Evolutionary conservation across 2,888 invertebrate genomes (phyloP), one percentile per base, ranked within the genome.

Genomic region (Timema cristinae): DNA sequence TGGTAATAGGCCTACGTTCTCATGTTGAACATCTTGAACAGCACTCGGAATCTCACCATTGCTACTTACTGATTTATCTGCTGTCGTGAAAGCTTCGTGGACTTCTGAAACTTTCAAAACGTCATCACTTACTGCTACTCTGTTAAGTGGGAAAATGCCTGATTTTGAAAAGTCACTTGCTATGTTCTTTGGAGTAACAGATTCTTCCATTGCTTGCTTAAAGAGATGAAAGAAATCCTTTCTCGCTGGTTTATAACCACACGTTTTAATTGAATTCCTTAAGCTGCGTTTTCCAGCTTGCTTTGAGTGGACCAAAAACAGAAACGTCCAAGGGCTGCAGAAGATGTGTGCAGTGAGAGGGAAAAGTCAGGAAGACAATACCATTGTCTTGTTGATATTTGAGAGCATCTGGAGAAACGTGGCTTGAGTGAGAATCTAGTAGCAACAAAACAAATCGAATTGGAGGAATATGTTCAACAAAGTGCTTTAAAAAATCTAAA

Each of bases 221-320:
- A 66, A 66, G 47, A 66, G 16, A 8, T 10, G 66, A 15, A 66
- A 8, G 47, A 66, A 32, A 47, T 66, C 66, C 32, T 32, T 32
- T 32, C 1, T 32, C 32, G 66, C 49, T 7, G 66, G 66, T 49
- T 66, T 66, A n/a, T 66, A 15, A n/a, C 66, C 66, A 66, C 16
- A 66, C 8, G 66, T 48, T 32, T 66, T 66, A 15, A 66, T n/a
- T 1, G n/a, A 32, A 49, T 48, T 66, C 16, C 49, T 66, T 66
- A 11, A 66, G 48, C 5, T 13, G 47, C 8, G 47, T 66, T 32
- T 49, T 66, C 66, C 66, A 66, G 10, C 47, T 9, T 11, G 16
- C 10, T 32, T 66, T 66, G 48, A 32, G 47, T 15, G 66, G 66
- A 32, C 66, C 47, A 49, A 66, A 66, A 66, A 66, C 66, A 66